A percentile compares a stretch with the other conserved stretches of the same genome.
phyloP scores from a whole-genome alignment of 2,797 vertebrate genomes.

The Yasuhikotakia modesta region DNA sequence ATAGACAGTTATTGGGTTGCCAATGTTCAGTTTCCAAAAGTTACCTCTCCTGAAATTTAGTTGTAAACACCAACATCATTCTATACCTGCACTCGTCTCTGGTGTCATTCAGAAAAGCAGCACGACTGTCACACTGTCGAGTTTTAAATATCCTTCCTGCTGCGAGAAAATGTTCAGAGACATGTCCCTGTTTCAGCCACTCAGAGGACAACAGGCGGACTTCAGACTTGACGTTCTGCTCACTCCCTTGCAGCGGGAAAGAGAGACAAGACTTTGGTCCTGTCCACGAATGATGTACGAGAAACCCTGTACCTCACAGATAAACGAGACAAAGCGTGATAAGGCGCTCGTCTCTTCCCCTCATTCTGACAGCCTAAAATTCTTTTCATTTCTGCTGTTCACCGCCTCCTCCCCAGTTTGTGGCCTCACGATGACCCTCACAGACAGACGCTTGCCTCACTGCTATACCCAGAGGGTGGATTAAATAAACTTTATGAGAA shows the following conservation, averaged over 20 bases:
- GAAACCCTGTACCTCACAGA: conserved; percentile 20
- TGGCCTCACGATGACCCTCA: background rate
- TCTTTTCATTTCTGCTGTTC: conserved; percentile 21
- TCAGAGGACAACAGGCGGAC: conserved; percentile 16
- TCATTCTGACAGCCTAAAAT: conserved; percentile 3
- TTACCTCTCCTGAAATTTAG: conserved; percentile 1
- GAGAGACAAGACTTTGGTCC: background rate
- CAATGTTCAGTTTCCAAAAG: background rate
- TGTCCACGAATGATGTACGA: conserved; percentile 21
- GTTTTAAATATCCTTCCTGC: conserved; percentile 24
- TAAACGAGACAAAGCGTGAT: conserved; percentile 10
- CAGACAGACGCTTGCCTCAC: background rate
- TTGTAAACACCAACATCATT: background rate
- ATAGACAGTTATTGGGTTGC: background rate
- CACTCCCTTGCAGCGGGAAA: background rate
- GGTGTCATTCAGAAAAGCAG: conserved; percentile 17
- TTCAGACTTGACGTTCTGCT: conserved; percentile 9
- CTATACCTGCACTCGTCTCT: background rate
- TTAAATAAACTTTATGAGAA: conserved; percentile 29
- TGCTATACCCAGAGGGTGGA: conserved; percentile 13
- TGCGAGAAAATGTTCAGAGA: conserved; percentile 4
- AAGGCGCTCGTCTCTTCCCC: conserved; percentile 10
- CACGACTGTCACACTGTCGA: conserved; percentile 14
- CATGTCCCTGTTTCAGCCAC: background rate
- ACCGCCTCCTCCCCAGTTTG: background rate